A percentile compares a stretch with the other conserved stretches of the same genome.
phyloP scores from a whole-genome alignment of 2,797 vertebrate species.

The Manis crassicaudata region DNA sequence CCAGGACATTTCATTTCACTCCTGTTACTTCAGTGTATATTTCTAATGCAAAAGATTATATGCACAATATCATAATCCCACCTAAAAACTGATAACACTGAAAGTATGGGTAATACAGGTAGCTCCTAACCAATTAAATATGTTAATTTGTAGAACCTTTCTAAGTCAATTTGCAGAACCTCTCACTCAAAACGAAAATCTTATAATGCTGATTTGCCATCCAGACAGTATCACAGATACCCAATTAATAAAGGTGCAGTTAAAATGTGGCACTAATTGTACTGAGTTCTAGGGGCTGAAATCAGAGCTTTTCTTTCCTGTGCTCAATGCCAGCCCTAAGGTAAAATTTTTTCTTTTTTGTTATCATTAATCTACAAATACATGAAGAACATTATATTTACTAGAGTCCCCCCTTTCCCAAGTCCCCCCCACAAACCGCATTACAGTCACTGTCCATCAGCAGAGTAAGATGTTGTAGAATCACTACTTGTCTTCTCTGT shows the following conservation, averaged over 20 bases:
- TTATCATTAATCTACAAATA: no score
- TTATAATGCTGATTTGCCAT: not conserved
- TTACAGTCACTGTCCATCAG: no score
- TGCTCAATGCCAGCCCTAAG: not conserved
- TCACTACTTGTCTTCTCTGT: no score
- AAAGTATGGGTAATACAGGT: not conserved
- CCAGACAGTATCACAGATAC: not conserved
- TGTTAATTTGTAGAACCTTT: slow-evolving; percentile 2
- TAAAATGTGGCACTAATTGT: not conserved
- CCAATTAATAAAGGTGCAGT: not conserved
- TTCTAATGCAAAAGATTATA: not conserved
- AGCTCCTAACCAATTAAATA: not conserved
- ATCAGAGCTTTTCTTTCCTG: not conserved
- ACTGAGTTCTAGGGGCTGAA: not conserved
- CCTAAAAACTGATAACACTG: not conserved
- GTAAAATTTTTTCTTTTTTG: no score
- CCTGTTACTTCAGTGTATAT: not conserved
- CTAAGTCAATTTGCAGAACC: not conserved
- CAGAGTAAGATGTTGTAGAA: no score
- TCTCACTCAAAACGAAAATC: not conserved
- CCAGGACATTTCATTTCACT: not conserved
- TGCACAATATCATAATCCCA: not conserved
- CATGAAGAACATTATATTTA: no score
- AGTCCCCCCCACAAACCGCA: no score
- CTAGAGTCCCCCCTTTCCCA: no score